Percentiles rank a stretch among this genome's conserved stretches.
These are phyloP conservation scores for Drosophila imparisetae DNA, from an alignment of 2,888 invertebrate genomes.

Conservation along the genomic window DNA sequence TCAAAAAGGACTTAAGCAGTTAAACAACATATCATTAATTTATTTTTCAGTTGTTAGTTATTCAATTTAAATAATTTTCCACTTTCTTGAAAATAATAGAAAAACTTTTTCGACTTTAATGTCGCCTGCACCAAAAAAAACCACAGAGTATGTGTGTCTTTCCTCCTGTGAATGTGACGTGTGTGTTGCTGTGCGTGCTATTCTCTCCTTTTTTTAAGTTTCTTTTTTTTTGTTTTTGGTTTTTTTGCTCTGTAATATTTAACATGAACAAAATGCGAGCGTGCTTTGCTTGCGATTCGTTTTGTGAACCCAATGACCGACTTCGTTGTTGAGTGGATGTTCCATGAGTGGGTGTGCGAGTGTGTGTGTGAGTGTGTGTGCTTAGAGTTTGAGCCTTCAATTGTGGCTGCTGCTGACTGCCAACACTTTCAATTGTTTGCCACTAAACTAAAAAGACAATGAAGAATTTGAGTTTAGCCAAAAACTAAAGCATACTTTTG, in stretches of 20 bases:
- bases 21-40: no score
- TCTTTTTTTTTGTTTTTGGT: conserved; percentile 30
- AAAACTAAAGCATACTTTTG: conserved; percentile 22
- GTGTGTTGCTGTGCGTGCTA: conserved; percentile 32
- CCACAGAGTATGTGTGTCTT: conserved; percentile 7
- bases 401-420: conserved; percentile 37
- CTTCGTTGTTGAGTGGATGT: conserved; percentile 54
- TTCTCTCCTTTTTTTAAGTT: conserved; percentile 9
- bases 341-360: not conserved
- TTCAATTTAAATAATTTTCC: no score
- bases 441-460: conserved; percentile 34
- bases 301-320: conserved; percentile 70
- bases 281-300: conserved; percentile 55
- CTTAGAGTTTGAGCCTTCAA: conserved; percentile 21
- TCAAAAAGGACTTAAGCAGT: not conserved
- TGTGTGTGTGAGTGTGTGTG: conserved; percentile 1
- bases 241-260: conserved; percentile 45
- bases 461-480: conserved; percentile 11
- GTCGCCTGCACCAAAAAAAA: conserved; percentile 41
- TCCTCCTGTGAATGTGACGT: conserved; percentile 27
- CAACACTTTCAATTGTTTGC: conserved; percentile 62
- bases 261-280: conserved; percentile 54
- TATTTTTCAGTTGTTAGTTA: no score
- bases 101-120: not conserved
- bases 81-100: not conserved